Conservation (phyloP, 2,797 vertebrate species). For the Microctenopoma stevenorrisi region DNA sequence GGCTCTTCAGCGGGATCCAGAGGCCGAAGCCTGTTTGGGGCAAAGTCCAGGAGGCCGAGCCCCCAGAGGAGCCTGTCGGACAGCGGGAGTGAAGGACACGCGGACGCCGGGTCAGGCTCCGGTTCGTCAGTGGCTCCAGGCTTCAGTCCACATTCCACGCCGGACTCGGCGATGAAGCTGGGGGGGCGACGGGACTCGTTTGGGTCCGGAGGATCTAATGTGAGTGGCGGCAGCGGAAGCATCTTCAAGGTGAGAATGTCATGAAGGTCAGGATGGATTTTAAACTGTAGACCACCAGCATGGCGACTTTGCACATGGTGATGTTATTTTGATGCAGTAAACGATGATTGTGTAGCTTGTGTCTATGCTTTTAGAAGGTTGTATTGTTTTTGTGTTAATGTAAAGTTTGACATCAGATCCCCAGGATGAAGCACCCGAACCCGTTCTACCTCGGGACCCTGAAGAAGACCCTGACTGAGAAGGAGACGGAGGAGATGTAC, state of each 20-base stretch:
- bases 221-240: conserved; percentile 77
- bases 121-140: conserved; percentile 51
- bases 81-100: conserved; percentile 76
- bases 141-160: conserved; percentile 72
- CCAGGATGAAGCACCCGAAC: conserved; percentile 90
- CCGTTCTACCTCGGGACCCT: conserved; percentile 90
- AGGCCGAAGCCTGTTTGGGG: conserved; percentile 83
- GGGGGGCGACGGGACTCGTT: conserved; percentile 73
- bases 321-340: no score
- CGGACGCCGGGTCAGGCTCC: conserved; percentile 57
- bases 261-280: no score
- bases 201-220: conserved; percentile 79
- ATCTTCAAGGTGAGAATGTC: conserved; percentile 81
- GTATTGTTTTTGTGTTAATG: no score
- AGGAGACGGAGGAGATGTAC: conserved; percentile 87
- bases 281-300: no score
- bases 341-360: no score
- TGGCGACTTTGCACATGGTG: no score
- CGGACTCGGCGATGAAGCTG: conserved; percentile 76
- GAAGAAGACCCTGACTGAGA: conserved; percentile 89
- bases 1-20: conserved; percentile 65
- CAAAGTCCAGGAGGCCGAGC: conserved; percentile 81
- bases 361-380: no score
- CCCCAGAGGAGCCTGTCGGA: conserved; percentile 83
- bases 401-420: conserved; percentile 63